Conservation (phyloP, 2,888 invertebrate species). For the Polyploca ridens region DNA sequence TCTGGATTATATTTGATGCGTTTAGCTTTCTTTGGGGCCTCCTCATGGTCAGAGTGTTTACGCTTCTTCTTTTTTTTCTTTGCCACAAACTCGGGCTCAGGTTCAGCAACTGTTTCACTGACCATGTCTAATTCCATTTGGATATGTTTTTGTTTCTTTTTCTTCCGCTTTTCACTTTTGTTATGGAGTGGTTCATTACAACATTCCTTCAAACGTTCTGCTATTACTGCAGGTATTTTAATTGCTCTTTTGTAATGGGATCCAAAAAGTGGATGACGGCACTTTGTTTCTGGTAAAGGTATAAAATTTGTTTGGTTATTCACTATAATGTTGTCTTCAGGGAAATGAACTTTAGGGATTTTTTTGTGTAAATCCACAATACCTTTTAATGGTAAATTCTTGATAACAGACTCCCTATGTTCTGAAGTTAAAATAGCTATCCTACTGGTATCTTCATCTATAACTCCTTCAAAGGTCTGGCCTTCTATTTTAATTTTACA, state of each 20-base stretch:
- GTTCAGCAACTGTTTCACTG: background rate
- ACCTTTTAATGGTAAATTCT: conserved; percentile 47
- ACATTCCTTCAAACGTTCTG: conserved; percentile 42
- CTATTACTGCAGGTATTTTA: conserved; percentile 52
- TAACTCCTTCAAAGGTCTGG: conserved; percentile 55
- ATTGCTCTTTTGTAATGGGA: conserved; percentile 62
- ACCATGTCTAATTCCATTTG: conserved; percentile 4
- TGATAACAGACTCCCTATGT: conserved; percentile 41
- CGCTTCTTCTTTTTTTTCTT: conserved; percentile 53
- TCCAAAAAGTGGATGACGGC: conserved; percentile 73
- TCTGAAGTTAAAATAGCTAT: conserved; percentile 43
- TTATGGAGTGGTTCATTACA: conserved; percentile 14
- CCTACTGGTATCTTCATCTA: conserved; percentile 37
- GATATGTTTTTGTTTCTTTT: conserved; percentile 35
- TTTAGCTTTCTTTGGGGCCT: conserved; percentile 42
- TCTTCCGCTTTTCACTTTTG: conserved; percentile 19
- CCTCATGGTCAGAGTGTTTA: conserved; percentile 36
- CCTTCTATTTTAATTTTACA: conserved; percentile 65
- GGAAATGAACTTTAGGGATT: conserved; percentile 63
- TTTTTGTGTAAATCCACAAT: conserved; percentile 57
- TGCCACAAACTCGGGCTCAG: conserved; percentile 18
- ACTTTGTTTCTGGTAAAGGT: conserved; percentile 69
- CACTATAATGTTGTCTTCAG: conserved; percentile 47
- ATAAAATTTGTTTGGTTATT: conserved; percentile 60
- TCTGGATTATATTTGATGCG: conserved; percentile 50